Percentiles rank a stretch among this genome's conserved stretches.
Evolutionary conservation across 2,888 invertebrate species (phyloP).

Genomic region (Synergus gifuensis): DNA sequence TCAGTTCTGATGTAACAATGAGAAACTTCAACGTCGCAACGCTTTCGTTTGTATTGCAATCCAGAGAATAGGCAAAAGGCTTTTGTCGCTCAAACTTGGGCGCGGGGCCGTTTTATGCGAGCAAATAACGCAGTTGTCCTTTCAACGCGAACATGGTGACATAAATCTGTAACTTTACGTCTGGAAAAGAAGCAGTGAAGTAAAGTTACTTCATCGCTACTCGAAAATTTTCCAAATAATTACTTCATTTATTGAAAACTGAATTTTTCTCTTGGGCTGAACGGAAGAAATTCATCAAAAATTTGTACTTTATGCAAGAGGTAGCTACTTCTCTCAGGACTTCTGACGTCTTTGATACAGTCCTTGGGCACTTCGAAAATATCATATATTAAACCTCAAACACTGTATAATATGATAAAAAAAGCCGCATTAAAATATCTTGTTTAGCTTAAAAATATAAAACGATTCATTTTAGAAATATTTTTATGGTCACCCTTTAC

Average conservation of each 20-base stretch:
- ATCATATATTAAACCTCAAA: no score
- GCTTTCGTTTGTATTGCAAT: constrained; percentile 69
- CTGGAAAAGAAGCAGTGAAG: constrained; percentile 9
- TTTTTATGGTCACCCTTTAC: no score
- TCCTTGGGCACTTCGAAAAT: no score
- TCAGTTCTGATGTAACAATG: constrained; percentile 72
- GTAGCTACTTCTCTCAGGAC: no score
- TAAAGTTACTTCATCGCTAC: background rate
- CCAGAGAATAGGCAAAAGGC: constrained; percentile 48
- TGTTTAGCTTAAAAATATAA: no score
- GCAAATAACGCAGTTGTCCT: constrained; percentile 37
- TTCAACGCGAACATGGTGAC: constrained; percentile 19
- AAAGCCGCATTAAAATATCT: no score
- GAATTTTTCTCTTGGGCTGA: background rate
- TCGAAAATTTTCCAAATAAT: background rate
- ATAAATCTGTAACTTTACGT: constrained; percentile 15
- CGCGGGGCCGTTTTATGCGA: constrained; percentile 28
- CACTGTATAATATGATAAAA: no score
- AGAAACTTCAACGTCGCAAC: constrained; percentile 71
- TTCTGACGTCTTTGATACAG: no score
- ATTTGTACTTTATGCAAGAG: no score
- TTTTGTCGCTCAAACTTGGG: constrained; percentile 39
- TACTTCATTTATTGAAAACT: background rate
- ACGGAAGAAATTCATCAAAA: no score
- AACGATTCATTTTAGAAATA: no score